Percentiles rank a stretch among this genome's conserved stretches.
These are phyloP conservation scores for Austrolebias charrua DNA, from an alignment of 2,797 vertebrate genomes.

Conservation along the genomic window DNA sequence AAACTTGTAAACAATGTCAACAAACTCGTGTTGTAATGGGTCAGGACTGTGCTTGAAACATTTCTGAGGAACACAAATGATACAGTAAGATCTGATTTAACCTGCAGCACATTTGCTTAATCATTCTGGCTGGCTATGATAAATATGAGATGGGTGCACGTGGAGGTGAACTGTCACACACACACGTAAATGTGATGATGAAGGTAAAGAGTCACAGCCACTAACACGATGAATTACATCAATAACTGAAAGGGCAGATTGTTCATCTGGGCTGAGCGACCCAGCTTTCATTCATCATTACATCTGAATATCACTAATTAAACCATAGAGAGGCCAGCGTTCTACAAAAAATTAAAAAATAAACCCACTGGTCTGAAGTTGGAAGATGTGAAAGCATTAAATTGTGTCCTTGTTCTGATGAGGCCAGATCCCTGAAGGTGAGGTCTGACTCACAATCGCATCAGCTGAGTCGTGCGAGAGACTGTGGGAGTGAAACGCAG, in stretches of 20 bases:
- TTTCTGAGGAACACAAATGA: too few relatives aligned
- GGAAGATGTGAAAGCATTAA: conserved; percentile 6
- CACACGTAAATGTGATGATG: background rate
- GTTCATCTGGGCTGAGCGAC: conserved; percentile 16
- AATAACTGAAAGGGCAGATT: conserved; percentile 33
- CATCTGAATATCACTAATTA: conserved; percentile 14
- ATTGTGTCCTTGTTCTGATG: conserved; percentile 20
- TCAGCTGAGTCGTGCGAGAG: background rate
- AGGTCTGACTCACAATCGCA: conserved; percentile 9
- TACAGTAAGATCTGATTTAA: background rate
- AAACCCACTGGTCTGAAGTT: background rate
- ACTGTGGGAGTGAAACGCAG: background rate
- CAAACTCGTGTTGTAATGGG: too few relatives aligned
- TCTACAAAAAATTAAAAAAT: background rate
- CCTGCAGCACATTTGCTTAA: background rate
- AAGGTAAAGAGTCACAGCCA: conserved; percentile 18
- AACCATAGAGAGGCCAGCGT: background rate
- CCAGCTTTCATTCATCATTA: conserved; percentile 26
- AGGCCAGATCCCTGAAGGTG: conserved; percentile 9
- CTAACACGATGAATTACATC: conserved; percentile 44
- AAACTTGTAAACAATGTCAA: too few relatives aligned
- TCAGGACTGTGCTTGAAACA: background rate
- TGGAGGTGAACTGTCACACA: conserved; percentile 8
- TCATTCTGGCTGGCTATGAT: background rate
- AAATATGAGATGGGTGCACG: background rate